These are phyloP conservation scores for Armadillidium nasatum DNA, from an alignment of 1,140 invertebrate species.

Conservation along the genomic window DNA sequence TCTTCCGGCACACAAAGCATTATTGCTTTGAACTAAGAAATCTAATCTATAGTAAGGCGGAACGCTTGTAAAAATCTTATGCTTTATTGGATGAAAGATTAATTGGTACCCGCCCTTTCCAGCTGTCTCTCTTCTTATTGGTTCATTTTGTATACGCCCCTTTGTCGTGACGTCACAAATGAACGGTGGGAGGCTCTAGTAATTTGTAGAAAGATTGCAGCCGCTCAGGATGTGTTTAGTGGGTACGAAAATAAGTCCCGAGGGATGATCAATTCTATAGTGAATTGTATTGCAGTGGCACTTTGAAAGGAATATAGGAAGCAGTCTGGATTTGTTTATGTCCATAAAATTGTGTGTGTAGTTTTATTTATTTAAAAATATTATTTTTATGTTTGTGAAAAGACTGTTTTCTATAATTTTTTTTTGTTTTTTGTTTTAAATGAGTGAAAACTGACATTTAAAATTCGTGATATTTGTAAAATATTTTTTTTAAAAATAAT, in stretches of 20 bases:
- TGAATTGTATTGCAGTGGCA: constrained; percentile 1
- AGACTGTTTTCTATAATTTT: too few species aligned
- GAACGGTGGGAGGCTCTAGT: not conserved
- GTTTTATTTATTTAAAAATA: too few species aligned
- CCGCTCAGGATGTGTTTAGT: constrained; percentile 11
- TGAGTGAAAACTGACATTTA: too few species aligned
- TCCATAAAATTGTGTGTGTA: not conserved
- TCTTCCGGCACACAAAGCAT: constrained; percentile 8
- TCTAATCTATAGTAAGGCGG: not conserved
- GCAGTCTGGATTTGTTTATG: not conserved
- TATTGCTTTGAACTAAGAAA: constrained; percentile 8
- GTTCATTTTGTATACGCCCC: not conserved
- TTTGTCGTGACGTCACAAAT: not conserved
- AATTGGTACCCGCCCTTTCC: not conserved
- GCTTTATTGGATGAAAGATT: not conserved
- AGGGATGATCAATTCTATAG: constrained; percentile 1
- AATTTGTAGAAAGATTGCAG: constrained; percentile 13
- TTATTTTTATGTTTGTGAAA: too few species aligned
- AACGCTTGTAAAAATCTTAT: not conserved
- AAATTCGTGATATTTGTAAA: too few species aligned
- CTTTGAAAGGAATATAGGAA: not conserved
- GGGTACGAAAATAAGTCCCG: constrained; percentile 6
- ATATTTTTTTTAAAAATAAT: too few species aligned
- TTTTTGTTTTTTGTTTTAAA: too few species aligned
- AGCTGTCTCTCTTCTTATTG: not conserved